Evolutionary conservation across 2,113 vertebrate genomes (phyloP).

Genomic region (Notothenia rossii): DNA sequence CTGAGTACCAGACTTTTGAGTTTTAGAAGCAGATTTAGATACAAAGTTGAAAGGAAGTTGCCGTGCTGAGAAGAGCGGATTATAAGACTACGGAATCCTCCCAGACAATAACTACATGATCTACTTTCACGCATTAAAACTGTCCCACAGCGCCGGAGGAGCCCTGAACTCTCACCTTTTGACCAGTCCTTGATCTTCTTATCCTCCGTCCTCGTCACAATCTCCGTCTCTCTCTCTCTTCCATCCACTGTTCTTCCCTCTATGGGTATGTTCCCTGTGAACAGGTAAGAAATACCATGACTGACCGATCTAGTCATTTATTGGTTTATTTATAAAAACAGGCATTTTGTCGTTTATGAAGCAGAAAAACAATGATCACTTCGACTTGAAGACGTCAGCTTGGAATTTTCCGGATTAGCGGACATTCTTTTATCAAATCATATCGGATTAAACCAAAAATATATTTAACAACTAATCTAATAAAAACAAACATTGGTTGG

Average conservation of each 20-base stretch:
- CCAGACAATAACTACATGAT: background rate
- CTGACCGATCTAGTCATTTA: no score
- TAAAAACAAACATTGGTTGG: background rate
- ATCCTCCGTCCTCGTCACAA: conserved; percentile 92
- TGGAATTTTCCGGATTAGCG: background rate
- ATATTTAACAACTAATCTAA: background rate
- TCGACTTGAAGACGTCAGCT: no score
- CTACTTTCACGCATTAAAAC: background rate
- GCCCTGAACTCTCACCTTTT: conserved; percentile 85
- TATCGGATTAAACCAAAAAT: background rate
- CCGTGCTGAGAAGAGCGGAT: background rate
- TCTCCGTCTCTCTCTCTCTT: conserved; percentile 92
- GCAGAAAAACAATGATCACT: background rate
- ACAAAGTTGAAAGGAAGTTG: background rate
- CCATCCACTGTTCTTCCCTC: conserved; percentile 95
- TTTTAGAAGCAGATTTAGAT: background rate
- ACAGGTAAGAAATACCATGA: conserved; percentile 24
- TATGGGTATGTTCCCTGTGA: conserved; percentile 89
- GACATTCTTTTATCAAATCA: background rate
- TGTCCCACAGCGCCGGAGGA: background rate
- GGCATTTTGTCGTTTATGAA: background rate
- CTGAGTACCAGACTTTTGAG: background rate
- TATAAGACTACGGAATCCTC: background rate
- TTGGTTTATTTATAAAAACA: no score
- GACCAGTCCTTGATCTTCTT: conserved; percentile 92